Percentiles rank a stretch among this genome's conserved stretches.
Evolutionary conservation across 2,888 invertebrate genomes (phyloP).

Genomic region (Caradrina kadenii): DNA sequence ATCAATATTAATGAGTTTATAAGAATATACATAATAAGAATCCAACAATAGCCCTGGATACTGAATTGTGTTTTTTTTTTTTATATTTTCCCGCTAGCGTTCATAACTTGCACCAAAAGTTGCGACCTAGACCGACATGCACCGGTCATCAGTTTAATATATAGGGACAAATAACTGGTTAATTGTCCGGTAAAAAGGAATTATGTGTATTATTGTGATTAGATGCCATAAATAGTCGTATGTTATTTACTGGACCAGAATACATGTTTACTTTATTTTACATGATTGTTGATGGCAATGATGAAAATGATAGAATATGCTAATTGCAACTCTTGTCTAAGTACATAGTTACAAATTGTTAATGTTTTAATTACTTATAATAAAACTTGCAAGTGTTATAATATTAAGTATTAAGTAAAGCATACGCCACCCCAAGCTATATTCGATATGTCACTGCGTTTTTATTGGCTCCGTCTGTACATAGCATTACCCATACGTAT

Average conservation of each 20-base stretch:
- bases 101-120: constrained; percentile 51
- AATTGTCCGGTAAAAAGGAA: constrained; percentile 20
- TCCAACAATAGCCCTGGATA: constrained; percentile 4
- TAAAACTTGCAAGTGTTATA: no score
- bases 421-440: background rate
- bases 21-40: constrained; percentile 10
- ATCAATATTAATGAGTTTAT: constrained; percentile 29
- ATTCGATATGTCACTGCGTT: background rate
- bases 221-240: constrained; percentile 8
- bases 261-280: background rate
- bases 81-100: constrained; percentile 57
- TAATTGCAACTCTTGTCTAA: background rate
- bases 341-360: background rate
- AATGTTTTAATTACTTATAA: no score
- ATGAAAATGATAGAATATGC: no score
- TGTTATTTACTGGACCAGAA: constrained; percentile 5
- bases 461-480: constrained; percentile 5
- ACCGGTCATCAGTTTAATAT: constrained; percentile 80
- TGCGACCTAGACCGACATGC: constrained; percentile 83
- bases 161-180: constrained; percentile 71
- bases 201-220: constrained; percentile 26
- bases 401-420: no score
- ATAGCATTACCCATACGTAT: background rate
- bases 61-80: constrained; percentile 9
- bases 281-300: background rate